Percentiles rank a stretch among this genome's conserved stretches.
Evolutionary conservation across 2,888 invertebrate species (phyloP).

Genomic region (Heliconius cydno): DNA sequence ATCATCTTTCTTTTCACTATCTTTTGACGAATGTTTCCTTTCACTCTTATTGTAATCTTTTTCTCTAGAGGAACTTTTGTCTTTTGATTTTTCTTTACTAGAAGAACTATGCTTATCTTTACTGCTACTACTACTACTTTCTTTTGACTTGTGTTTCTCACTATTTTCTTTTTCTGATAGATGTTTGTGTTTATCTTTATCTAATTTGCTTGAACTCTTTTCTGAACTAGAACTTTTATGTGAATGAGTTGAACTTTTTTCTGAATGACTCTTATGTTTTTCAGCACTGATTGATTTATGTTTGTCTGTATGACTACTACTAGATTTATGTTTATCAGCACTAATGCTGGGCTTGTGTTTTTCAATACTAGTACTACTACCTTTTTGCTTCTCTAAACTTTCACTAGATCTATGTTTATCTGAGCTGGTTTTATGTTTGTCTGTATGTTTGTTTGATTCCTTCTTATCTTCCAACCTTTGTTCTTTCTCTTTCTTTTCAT

Average conservation of each 20-base stretch:
- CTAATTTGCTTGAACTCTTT: conserved; percentile 52
- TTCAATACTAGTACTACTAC: conserved; percentile 45
- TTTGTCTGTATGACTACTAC: conserved; percentile 58
- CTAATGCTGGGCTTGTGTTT: conserved; percentile 52
- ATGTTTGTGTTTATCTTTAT: conserved; percentile 59
- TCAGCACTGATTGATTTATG: conserved; percentile 56
- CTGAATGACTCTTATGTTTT: conserved; percentile 57
- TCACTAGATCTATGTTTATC: conserved; percentile 44
- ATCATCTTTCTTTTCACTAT: conserved; percentile 60
- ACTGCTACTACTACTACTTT: conserved; percentile 54
- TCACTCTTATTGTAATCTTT: conserved; percentile 70
- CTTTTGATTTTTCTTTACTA: conserved; percentile 70
- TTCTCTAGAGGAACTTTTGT: conserved; percentile 70
- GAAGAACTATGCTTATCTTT: conserved; percentile 72
- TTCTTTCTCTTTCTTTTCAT: conserved; percentile 46
- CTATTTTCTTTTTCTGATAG: conserved; percentile 62
- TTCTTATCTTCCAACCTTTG: conserved; percentile 42
- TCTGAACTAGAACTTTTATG: conserved; percentile 59
- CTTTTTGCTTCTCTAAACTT: conserved; percentile 60
- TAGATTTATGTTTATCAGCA: conserved; percentile 62
- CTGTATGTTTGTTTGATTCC: conserved; percentile 44
- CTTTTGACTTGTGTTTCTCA: conserved; percentile 63
- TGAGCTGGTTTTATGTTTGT: conserved; percentile 42
- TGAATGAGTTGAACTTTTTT: conserved; percentile 58
- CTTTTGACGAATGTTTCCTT: conserved; percentile 66